Evolutionary conservation across 30 jellyfish, hydroid and myxozoan genomes (phyloP), one percentile per base, ranked within the genome.

Genomic region (Hydra vulgaris): DNA sequence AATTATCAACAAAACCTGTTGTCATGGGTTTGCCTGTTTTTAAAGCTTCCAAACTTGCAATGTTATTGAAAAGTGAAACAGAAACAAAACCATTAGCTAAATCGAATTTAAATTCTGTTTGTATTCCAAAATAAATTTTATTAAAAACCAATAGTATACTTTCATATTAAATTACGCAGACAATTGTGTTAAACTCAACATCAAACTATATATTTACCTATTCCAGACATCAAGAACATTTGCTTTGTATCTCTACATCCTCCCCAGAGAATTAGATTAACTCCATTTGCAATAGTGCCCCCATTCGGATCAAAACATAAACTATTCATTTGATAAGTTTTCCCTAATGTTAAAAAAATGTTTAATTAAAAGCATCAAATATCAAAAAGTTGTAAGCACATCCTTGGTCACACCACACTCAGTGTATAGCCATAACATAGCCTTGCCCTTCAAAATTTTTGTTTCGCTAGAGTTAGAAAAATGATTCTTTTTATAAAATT

Each of bases 11-110:
- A 67, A 17, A 52, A n/a, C 97, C 96, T 21, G 85, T 7, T 3
- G 85, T 17, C 15, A 83, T 69, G 55, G 97, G 97, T 7, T 74
- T 80, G 73, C 86, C 96, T 18, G 55, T 53, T 0, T 84, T 61
- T 8, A 91, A 72, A 25, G 70, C 70, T 1, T 81, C 26, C 26
- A 24, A 55, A 40, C 12, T 40, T 40, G 66, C 70, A 0, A 82
- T 23, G n/a, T 66, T 25, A 73, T 26, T 8, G 87, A 86, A 89
- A 69, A 26, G 69, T 54, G 80, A 55, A 1, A 70, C 82, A 18
- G 76, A 83, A 27, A 89, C 96, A 26, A 91, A 91, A 15, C 96
- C 96, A 67, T 56, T 24, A 18, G 86, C 96, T 89, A 67, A 23
- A 81, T 67, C 0, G 17, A 0, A 26, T 74, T 74, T 26, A 18